These are phyloP conservation scores for Drosophila colorata DNA, from an alignment of 2,888 invertebrate species.

Conservation along the genomic window DNA sequence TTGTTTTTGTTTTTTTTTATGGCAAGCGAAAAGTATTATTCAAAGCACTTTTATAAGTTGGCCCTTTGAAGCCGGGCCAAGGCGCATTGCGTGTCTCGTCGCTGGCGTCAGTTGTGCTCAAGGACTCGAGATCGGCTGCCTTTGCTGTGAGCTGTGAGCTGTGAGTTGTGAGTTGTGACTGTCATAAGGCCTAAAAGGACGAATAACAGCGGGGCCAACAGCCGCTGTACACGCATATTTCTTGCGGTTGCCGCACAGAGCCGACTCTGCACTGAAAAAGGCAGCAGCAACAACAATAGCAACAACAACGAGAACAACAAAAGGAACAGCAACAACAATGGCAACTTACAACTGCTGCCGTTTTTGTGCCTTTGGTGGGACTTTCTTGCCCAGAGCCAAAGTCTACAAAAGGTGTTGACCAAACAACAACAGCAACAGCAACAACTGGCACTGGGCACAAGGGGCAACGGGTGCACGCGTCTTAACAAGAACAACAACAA, in stretches of 20 bases:
- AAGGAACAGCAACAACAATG: constrained; percentile 5
- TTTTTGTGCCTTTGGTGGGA: constrained; percentile 51
- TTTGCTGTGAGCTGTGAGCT: constrained; percentile 14
- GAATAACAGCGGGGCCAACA: constrained; percentile 28
- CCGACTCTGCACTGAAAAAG: background rate
- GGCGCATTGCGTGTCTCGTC: constrained; percentile 58
- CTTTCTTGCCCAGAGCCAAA: constrained; percentile 72
- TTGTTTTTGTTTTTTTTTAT: too few species aligned
- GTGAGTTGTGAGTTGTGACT: constrained; percentile 48
- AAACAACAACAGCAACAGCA: constrained; percentile 60
- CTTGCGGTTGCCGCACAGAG: constrained; percentile 71
- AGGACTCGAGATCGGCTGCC: constrained; percentile 62
- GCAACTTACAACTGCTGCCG: constrained; percentile 77
- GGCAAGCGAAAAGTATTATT: too few species aligned
- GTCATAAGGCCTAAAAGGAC: constrained; percentile 66
- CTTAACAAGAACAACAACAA: constrained; percentile 50
- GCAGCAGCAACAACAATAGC: constrained; percentile 19
- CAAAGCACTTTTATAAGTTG: too few species aligned
- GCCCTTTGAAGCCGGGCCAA: background rate
- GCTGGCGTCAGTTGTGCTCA: constrained; percentile 81
- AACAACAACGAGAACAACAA: constrained; percentile 38
- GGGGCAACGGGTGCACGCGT: constrained; percentile 41
- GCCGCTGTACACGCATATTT: constrained; percentile 66
- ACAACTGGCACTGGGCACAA: constrained; percentile 49
- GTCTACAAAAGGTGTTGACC: constrained; percentile 79